Evolutionary conservation across 2,888 invertebrate genomes (phyloP), one percentile per base, ranked within the genome.

Genomic region (Eupithecia abbreviata): DNA sequence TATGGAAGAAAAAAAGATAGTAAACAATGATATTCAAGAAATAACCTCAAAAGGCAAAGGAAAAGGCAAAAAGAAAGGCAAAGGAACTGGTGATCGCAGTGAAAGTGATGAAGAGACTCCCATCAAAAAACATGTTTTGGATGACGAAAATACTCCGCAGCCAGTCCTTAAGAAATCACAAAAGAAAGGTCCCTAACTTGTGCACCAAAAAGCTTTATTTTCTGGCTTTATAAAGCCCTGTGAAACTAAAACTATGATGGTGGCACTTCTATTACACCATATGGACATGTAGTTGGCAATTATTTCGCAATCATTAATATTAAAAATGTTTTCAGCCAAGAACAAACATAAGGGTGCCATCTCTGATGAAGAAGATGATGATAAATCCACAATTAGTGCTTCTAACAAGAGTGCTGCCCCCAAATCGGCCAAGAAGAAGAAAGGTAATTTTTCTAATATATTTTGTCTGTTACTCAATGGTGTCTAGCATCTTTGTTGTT

Each of bases 41-140:
- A 83, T 95, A 95, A 95, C 95, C 95, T 95, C 95, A 84, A 96
- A 96, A 90, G 89, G 88, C 77, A 96, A 95, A 88, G 88, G 90
- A 77, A 92, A 92, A 82, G 93, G 93, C 62, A 93, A 93, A 84
- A 95, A 95, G 87, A 95, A 95, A 85, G 91, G 90, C 30, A 94
- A 93, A 89, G 93, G 91, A 80, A 89, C 91, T 78, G 94, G 93
- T 70, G 95, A 95, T 79, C 89, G 90, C 85, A 95, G 93, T 82
- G 93, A 95, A 75, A 92, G 90, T 79, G 94, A 93, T 30, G 93
- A 93, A 70, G 90, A 89, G 72, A 83, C 85, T 6, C 79, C 82
- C 42, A 91, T 88, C 75, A 91, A 90, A 79, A 84, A 81, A 72
- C 84, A 89, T 79, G 85, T 85, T 45, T 91, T 92, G 30, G 95